Base-by-base conservation (phyloP, 2,797 vertebrate species). In the Psittacula derbiana region DNA sequence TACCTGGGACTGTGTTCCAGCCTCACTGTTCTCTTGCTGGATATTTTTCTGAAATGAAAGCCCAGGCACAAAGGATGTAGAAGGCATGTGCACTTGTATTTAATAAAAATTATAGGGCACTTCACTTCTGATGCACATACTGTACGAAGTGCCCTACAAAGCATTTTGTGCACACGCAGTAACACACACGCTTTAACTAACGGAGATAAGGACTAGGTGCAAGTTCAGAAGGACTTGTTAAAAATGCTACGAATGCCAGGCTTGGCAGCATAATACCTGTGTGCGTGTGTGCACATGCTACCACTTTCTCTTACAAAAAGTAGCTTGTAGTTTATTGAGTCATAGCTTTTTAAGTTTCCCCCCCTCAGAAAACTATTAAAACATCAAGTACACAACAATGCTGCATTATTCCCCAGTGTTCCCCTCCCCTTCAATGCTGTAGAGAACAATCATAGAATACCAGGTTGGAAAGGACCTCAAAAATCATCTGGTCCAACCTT, bases 11-110 rank as follows among this genome's bases (percentile, higher is more conserved):
- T 98, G 97, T 96, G 97, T 95, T 97, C 98, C 98, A 98, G 98
- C 98, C 93, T 98, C 98, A 98, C 78, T 98, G 97, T 96, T 98
- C 96, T 98, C 98, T 97, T 98, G 98, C 97, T 98, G 98, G 98
- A 96, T 95, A 98, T 97, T 98, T 95, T 98, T 98, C 98, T 98
- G 98, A 97, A 99, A 98, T 95, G 96, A 98, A 98, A 98, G 97
- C 98, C 98, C 98, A 98, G 98, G 98, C 98, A 98, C 98, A 98
- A 97, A 98, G 97, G 97, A 98, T 98, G 98, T 98, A 98, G 97
- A 98, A 97, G 97, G 96, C 92, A 97, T 91, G 96, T 96, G 96
- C 95, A 97, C 97, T 97, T 95, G 61, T 87, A 96, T 92, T 88
- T 84, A 94, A 10, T 78, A 80, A 12, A 88, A 87, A 88, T 80